A percentile compares a stretch with the other conserved stretches of the same genome.
Evolutionary conservation across 2,797 vertebrate genomes (phyloP).

Genomic region (Ambastaia sidthimunki): DNA sequence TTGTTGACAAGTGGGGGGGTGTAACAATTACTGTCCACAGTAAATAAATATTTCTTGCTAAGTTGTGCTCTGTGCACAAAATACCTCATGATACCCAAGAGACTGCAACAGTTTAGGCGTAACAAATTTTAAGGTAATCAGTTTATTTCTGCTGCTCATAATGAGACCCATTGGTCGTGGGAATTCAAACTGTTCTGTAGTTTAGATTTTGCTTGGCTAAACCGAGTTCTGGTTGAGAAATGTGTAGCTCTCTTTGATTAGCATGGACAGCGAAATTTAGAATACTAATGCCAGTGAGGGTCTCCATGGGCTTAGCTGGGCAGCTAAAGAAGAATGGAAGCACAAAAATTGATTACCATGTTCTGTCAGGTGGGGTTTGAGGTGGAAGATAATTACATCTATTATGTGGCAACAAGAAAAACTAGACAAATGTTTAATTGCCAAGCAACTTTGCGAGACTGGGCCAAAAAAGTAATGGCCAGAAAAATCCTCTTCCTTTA

Average conservation of each 20-base stretch:
- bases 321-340: conserved; percentile 66
- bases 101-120: conserved; percentile 15
- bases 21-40: conserved; percentile 2
- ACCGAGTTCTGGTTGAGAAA: conserved; percentile 25
- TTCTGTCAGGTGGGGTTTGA: conserved; percentile 68
- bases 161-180: conserved; percentile 39
- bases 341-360: conserved; percentile 68
- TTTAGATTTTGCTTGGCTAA: conserved; percentile 25
- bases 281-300: conserved; percentile 71
- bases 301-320: conserved; percentile 68
- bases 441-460: conserved; percentile 42
- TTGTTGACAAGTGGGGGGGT: background rate
- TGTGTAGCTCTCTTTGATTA: conserved; percentile 58
- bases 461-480: conserved; percentile 37
- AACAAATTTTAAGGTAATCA: conserved; percentile 31
- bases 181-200: conserved; percentile 15
- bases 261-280: conserved; percentile 63
- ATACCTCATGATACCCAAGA: conserved; percentile 24
- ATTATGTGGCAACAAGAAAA: conserved; percentile 71
- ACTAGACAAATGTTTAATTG: conserved; percentile 55
- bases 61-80: conserved; percentile 14
- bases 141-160: conserved; percentile 28
- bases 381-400: conserved; percentile 72
- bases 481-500: conserved; percentile 40
- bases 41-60: conserved; percentile 18